Conservation (phyloP, 2,113 vertebrate species). For the Sialia sialis region DNA sequence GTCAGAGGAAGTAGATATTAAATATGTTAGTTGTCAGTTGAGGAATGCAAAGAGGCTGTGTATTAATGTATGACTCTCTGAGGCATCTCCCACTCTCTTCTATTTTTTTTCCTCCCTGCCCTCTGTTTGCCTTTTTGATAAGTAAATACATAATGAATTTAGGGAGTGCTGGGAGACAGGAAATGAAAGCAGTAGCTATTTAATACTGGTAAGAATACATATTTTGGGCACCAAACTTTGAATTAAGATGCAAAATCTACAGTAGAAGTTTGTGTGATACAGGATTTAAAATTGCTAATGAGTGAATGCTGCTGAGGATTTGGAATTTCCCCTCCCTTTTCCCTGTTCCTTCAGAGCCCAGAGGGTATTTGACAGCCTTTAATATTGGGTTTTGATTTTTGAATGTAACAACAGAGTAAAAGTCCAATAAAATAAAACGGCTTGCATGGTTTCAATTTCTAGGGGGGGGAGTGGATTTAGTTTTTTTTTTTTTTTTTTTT, state of each 20-base stretch:
- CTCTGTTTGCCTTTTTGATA: not conserved
- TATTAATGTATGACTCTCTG: not conserved
- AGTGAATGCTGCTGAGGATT: not conserved
- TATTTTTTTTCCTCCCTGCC: not conserved
- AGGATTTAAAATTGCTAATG: not conserved
- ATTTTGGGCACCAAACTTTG: not conserved
- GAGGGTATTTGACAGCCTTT: not conserved
- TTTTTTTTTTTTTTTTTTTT: not conserved
- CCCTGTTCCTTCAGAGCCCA: not conserved
- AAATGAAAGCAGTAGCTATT: not conserved
- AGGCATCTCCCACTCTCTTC: not conserved
- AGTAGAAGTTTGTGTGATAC: not conserved
- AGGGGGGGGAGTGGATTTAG: not conserved
- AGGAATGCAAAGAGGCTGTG: not conserved
- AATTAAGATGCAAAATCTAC: not conserved
- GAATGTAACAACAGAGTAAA: not conserved
- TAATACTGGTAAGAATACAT: not conserved
- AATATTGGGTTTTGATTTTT: not conserved
- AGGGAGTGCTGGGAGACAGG: not conserved
- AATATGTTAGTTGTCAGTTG: not conserved
- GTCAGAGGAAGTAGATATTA: not conserved
- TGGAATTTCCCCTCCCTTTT: not conserved
- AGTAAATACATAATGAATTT: not conserved
- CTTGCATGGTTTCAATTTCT: not conserved
- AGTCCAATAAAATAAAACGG: not conserved